phyloP scores from a whole-genome alignment of 2,797 vertebrate genomes.

The Florisuga fusca region DNA sequence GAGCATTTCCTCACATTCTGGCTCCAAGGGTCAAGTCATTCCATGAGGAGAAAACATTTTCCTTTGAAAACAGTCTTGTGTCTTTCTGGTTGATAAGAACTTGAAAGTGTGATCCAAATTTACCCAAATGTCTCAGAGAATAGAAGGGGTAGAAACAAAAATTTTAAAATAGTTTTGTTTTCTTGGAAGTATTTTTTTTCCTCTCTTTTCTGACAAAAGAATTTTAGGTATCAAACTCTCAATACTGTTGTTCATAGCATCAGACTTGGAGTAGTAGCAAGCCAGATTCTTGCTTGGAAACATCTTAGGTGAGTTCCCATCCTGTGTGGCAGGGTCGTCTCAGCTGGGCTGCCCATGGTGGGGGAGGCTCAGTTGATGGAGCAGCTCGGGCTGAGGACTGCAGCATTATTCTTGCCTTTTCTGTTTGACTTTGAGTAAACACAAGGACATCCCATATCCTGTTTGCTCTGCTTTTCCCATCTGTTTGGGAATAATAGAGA shows the following conservation, averaged over 20 bases:
- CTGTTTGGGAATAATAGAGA: slow-evolving; percentile 62
- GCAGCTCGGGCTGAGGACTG: neutral
- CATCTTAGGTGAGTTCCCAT: neutral
- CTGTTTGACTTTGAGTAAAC: slow-evolving; percentile 58
- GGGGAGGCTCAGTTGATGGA: neutral
- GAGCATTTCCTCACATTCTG: neutral
- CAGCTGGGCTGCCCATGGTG: neutral
- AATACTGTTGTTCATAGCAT: neutral
- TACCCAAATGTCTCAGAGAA: neutral
- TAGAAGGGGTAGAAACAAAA: neutral
- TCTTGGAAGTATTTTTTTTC: neutral
- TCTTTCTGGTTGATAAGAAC: neutral
- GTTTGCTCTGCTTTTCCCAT: slow-evolving; percentile 61
- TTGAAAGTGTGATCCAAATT: neutral
- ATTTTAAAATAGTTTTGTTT: neutral
- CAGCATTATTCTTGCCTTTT: slow-evolving; percentile 36
- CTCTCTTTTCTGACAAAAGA: neutral
- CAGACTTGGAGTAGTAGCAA: neutral
- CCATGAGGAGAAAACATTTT: neutral
- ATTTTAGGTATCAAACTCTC: neutral
- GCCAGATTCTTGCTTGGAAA: neutral
- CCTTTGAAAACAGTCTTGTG: neutral
- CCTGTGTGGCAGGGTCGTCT: neutral
- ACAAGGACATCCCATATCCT: slow-evolving; percentile 38
- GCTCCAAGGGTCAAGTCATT: neutral